These are phyloP conservation scores for Myrmecophaga tridactyla DNA, from an alignment of 2,113 vertebrate species.

Conservation along the genomic window DNA sequence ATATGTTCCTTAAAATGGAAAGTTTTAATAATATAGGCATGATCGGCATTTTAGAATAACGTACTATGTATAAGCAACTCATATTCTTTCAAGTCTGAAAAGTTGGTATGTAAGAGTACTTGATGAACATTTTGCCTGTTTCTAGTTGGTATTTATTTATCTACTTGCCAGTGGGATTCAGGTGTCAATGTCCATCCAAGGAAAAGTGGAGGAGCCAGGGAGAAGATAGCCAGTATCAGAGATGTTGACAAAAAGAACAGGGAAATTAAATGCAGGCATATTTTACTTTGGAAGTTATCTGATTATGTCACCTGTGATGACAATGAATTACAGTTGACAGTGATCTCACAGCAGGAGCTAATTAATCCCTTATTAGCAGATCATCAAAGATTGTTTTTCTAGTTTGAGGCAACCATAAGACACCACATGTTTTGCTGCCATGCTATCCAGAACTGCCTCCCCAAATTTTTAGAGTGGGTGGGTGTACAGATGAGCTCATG, in stretches of 20 bases:
- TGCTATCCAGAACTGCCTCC: background rate
- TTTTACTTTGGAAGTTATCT: background rate
- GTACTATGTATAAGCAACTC: background rate
- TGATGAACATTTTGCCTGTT: background rate
- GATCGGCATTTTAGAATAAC: background rate
- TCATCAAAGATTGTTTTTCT: background rate
- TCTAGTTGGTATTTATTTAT: background rate
- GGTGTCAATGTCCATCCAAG: background rate
- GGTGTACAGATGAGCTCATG: background rate
- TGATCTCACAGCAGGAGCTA: background rate
- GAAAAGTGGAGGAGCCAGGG: background rate
- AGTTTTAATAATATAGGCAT: background rate
- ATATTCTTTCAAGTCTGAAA: constrained; percentile 3
- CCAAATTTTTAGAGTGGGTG: background rate
- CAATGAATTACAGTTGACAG: background rate
- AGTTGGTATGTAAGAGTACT: background rate
- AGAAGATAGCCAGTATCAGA: background rate
- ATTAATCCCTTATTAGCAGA: background rate
- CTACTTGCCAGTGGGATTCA: background rate
- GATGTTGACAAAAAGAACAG: background rate
- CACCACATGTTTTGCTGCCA: background rate
- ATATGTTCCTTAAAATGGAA: background rate
- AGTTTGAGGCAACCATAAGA: background rate
- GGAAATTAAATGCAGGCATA: background rate
- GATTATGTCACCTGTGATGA: background rate